Evolutionary conservation across 2,797 vertebrate genomes (phyloP).

Genomic region (Melanotaenia boesemani): DNA sequence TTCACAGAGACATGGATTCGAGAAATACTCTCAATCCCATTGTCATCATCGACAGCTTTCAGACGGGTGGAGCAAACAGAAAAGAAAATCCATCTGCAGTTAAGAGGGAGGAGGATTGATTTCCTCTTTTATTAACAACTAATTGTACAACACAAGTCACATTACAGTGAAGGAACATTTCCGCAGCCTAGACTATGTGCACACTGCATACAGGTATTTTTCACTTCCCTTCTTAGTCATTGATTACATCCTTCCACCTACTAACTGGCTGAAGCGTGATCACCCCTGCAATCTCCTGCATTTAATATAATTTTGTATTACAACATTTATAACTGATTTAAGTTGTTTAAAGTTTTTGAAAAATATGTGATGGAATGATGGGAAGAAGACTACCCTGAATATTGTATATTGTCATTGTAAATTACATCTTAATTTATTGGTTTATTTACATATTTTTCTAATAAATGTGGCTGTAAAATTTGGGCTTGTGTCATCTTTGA

Average conservation of each 20-base stretch:
- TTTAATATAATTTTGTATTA: neutral
- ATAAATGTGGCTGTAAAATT: neutral
- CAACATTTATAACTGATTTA: neutral
- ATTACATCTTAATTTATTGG: neutral
- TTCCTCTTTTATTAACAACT: slow-evolving; percentile 1
- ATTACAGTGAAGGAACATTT: neutral
- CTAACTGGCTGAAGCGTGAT: neutral
- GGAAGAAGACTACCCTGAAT: neutral
- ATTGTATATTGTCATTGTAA: neutral
- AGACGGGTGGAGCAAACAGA: neutral
- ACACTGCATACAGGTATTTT: neutral
- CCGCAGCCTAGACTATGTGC: neutral
- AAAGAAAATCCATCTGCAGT: neutral
- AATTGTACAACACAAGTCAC: neutral
- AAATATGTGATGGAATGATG: neutral
- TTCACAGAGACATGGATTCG: neutral
- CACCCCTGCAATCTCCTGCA: neutral
- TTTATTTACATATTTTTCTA: neutral
- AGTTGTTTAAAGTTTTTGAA: neutral
- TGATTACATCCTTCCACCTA: neutral
- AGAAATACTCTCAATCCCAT: neutral
- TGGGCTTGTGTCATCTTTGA: too few relatives aligned
- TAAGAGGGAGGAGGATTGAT: neutral
- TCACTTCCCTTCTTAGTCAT: neutral
- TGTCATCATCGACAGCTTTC: neutral